A percentile compares a stretch with the other conserved stretches of the same genome.
Conservation (phyloP, 2,113 vertebrate genomes). For the Progne subis region DNA sequence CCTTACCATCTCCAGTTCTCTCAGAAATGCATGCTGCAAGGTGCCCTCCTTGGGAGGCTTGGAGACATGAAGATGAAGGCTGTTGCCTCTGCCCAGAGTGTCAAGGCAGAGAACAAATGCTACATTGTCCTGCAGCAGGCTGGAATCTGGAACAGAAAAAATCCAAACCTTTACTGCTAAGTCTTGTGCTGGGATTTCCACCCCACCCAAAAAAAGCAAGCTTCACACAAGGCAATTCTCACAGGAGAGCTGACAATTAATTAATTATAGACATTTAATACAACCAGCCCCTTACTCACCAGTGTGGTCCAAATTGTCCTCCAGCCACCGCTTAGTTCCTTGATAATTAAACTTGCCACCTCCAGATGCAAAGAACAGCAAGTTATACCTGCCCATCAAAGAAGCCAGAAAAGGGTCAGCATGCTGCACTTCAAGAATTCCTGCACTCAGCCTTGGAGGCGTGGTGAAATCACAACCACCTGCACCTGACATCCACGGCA, state of each 20-base stretch:
- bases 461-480: not conserved
- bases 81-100: constrained; percentile 86
- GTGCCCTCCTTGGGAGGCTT: constrained; percentile 95
- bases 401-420: not conserved
- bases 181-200: not conserved
- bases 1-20: constrained; percentile 88
- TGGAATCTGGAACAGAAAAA: constrained; percentile 83
- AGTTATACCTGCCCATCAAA: constrained; percentile 85
- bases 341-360: constrained; percentile 99
- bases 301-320: constrained; percentile 97
- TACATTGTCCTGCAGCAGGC: constrained; percentile 97
- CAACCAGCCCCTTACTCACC: constrained; percentile 67
- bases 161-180: not conserved
- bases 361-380: constrained; percentile 95
- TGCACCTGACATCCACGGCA: not conserved
- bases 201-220: not conserved
- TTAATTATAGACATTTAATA: not conserved
- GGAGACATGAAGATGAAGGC: constrained; percentile 92
- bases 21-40: constrained; percentile 87
- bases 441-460: not conserved
- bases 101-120: constrained; percentile 97
- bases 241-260: not conserved
- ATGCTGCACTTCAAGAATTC: not conserved
- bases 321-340: constrained; percentile 97
- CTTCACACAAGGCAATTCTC: not conserved